Conservation (phyloP, 1,140 invertebrate genomes). For the Brachionus plicatilis region DNA sequence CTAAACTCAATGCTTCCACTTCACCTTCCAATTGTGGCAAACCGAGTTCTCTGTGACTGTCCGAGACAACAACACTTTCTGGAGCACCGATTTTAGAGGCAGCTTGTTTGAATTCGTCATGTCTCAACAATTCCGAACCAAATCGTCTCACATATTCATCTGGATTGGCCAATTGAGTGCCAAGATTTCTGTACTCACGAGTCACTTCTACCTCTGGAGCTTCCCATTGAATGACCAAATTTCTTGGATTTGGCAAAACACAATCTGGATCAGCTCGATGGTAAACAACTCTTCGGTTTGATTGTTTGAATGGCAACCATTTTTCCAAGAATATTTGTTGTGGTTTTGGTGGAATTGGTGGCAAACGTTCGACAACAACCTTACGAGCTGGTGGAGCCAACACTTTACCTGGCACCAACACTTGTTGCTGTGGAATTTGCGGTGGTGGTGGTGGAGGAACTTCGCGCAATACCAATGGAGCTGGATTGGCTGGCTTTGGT, state of each 20-base stretch:
- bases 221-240: slow-evolving; percentile 37
- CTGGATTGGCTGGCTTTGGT: not conserved
- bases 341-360: slow-evolving; percentile 35
- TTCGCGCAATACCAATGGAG: slow-evolving; percentile 39
- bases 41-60: not conserved
- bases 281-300: not conserved
- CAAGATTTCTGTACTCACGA: not conserved
- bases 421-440: not conserved
- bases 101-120: slow-evolving; percentile 16
- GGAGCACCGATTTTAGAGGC: not conserved
- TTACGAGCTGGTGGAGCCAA: slow-evolving; percentile 14
- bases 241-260: not conserved
- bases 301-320: slow-evolving; percentile 39
- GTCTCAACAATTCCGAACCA: not conserved
- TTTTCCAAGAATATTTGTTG: slow-evolving; percentile 27
- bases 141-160: slow-evolving; percentile 17
- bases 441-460: slow-evolving; percentile 15
- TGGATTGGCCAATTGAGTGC: slow-evolving; percentile 16
- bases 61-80: not conserved
- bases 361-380: slow-evolving; percentile 37
- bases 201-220: slow-evolving; percentile 26
- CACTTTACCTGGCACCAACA: not conserved
- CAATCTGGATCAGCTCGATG: not conserved
- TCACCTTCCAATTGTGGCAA: not conserved
- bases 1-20: slow-evolving; percentile 6